Conservation (phyloP, 2,113 vertebrate genomes). For the Sander vitreus region DNA sequence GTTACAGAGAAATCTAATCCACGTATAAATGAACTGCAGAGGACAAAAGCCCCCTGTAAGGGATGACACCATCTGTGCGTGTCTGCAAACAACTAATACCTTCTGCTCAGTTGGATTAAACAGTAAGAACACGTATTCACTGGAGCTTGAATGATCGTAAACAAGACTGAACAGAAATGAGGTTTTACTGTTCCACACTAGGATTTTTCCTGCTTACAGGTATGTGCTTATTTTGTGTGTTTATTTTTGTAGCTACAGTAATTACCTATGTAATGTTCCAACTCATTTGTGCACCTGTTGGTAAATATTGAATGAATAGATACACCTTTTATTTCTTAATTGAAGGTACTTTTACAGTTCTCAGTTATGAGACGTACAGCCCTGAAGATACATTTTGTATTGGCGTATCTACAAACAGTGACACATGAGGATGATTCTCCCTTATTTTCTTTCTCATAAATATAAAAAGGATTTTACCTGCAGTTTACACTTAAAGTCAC, state of each 20-base stretch:
- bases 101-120: conserved; percentile 54
- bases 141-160: conserved; percentile 13
- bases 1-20: conserved; percentile 68
- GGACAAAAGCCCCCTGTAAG: conserved; percentile 58
- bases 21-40: conserved; percentile 59
- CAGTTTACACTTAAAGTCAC: background rate
- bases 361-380: background rate
- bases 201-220: conserved; percentile 68
- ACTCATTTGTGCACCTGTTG: background rate
- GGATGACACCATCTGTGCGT: conserved; percentile 42
- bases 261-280: background rate
- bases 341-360: background rate
- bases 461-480: background rate
- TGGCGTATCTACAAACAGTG: background rate
- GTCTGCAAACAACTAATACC: conserved; percentile 53
- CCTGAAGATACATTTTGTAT: background rate
- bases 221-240: conserved; percentile 50
- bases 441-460: background rate
- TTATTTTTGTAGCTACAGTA: background rate
- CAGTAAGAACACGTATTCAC: conserved; percentile 27
- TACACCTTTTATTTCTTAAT: too few species aligned
- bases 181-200: conserved; percentile 33
- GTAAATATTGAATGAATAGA: background rate
- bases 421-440: background rate
- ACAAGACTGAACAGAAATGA: conserved; percentile 52